phyloP scores from a whole-genome alignment of 1,140 invertebrate genomes.

The Drosophila mojavensis region DNA sequence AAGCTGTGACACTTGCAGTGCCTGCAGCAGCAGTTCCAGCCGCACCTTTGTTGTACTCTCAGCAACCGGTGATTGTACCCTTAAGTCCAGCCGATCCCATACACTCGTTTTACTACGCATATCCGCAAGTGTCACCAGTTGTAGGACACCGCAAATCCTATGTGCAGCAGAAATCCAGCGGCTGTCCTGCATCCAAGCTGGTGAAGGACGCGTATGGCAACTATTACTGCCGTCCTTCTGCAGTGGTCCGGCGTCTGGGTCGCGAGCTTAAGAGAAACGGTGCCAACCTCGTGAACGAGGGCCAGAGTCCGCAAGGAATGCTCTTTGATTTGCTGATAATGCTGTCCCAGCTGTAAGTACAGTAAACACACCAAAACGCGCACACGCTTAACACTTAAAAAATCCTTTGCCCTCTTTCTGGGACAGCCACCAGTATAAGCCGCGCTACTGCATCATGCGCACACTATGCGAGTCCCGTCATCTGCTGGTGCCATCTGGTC shows the following conservation, averaged over 20 bases:
- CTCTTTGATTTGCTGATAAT: conserved; percentile 60
- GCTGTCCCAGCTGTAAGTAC: conserved; percentile 57
- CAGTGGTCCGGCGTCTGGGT: conserved; percentile 31
- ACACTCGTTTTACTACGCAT: conserved; percentile 62
- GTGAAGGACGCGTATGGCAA: conserved; percentile 63
- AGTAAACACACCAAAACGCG: background rate
- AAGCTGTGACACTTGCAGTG: background rate
- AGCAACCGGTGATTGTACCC: conserved; percentile 55
- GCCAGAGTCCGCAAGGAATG: conserved; percentile 51
- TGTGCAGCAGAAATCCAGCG: conserved; percentile 36
- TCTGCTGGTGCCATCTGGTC: conserved; percentile 86
- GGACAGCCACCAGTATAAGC: conserved; percentile 86
- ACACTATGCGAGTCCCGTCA: conserved; percentile 88
- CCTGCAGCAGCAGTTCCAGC: background rate
- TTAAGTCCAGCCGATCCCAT: conserved; percentile 61
- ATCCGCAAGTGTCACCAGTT: conserved; percentile 45
- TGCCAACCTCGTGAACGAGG: conserved; percentile 37
- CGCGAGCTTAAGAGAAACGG: conserved; percentile 49
- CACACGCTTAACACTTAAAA: background rate
- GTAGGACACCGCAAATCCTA: conserved; percentile 50
- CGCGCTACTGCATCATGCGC: conserved; percentile 87
- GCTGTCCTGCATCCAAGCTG: conserved; percentile 60
- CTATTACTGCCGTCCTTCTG: conserved; percentile 56
- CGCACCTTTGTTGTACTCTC: conserved; percentile 1
- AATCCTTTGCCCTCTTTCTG: background rate